A percentile compares a stretch with the other conserved stretches of the same genome.
Evolutionary conservation across 2,888 invertebrate species (phyloP).

Genomic region (Tholera decimalis): DNA sequence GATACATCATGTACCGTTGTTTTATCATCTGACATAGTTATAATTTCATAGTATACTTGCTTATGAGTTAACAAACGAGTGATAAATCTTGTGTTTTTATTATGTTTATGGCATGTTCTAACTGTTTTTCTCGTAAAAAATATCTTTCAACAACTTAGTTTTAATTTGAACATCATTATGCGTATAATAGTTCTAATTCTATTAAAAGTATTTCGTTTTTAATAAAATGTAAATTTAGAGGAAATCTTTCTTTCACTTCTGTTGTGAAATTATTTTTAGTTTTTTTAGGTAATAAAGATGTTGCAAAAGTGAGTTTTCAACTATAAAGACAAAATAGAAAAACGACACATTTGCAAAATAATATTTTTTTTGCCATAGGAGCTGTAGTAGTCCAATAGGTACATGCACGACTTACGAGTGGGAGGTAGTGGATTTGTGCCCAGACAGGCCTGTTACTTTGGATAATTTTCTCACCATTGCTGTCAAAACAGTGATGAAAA

Average conservation of each 20-base stretch:
- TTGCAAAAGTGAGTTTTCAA: not conserved
- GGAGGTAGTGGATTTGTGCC: no score
- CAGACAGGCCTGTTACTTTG: no score
- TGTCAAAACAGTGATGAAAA: no score
- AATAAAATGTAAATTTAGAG: no score
- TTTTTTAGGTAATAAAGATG: not conserved
- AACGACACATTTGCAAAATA: not conserved
- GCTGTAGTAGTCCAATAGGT: no score
- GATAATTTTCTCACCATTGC: no score
- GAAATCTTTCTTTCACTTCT: no score
- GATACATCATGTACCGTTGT: conserved; percentile 64
- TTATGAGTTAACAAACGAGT: conserved; percentile 27
- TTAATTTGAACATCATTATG: not conserved
- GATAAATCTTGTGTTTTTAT: conserved; percentile 39
- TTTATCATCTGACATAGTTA: conserved; percentile 55
- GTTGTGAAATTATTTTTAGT: no score
- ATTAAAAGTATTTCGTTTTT: not conserved
- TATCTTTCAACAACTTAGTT: conserved; percentile 19
- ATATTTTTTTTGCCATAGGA: no score
- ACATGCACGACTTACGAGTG: no score
- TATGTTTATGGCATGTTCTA: conserved; percentile 6
- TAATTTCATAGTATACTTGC: conserved; percentile 50
- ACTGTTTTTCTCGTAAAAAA: conserved; percentile 28
- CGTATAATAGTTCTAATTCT: conserved; percentile 1
- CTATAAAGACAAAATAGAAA: not conserved